Percentiles rank a stretch among this genome's conserved stretches.
Evolutionary conservation across 2,113 vertebrate species (phyloP).

Genomic region (Uria aalge): DNA sequence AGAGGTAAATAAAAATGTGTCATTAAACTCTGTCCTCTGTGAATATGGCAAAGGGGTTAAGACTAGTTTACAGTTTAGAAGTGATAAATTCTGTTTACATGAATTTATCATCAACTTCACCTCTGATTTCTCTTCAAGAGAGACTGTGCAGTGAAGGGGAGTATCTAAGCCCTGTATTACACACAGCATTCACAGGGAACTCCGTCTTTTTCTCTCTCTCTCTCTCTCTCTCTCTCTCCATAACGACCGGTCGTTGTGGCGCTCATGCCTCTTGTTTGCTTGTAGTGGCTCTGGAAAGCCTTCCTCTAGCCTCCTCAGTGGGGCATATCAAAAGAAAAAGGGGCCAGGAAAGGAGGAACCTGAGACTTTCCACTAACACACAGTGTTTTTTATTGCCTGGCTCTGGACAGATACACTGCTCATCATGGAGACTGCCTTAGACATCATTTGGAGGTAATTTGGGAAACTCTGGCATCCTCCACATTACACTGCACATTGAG

Average conservation of each 20-base stretch:
- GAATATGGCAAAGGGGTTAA: not conserved
- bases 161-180: not conserved
- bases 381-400: accelerated
- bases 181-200: not conserved
- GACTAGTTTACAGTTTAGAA: not conserved
- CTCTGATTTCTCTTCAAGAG: not conserved
- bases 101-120: not conserved
- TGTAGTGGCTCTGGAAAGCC: not conserved
- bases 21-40: not conserved
- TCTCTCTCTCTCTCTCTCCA: not conserved
- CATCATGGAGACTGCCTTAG: not conserved
- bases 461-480: not conserved
- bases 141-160: not conserved
- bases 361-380: not conserved
- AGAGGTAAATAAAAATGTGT: not conserved
- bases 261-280: not conserved
- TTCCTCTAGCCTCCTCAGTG: not conserved
- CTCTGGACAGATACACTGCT: not conserved
- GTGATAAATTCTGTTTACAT: not conserved
- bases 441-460: not conserved
- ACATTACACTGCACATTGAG: not conserved
- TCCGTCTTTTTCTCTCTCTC: accelerated
- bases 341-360: not conserved
- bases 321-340: not conserved
- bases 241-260: not conserved